Conservation (phyloP, 1,140 invertebrate species). For the Scaptomyza hsui region DNA sequence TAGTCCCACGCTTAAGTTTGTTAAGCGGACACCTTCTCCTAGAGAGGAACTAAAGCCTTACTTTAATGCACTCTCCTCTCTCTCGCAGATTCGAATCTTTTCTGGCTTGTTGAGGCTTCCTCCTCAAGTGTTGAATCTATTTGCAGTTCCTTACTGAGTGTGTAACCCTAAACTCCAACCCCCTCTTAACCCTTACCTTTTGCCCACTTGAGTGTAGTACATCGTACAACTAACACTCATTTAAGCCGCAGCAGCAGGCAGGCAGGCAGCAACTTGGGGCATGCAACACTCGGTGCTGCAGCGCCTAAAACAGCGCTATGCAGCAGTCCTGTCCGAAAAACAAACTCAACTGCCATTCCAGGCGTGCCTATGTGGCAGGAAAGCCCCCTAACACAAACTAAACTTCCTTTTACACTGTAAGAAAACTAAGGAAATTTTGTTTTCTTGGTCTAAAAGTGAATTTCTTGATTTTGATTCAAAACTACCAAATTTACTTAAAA, state of each 20-base stretch:
- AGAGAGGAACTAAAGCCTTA: slow-evolving; percentile 9
- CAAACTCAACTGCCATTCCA: slow-evolving; percentile 59
- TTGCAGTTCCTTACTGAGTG: slow-evolving; percentile 32
- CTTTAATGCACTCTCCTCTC: slow-evolving; percentile 34
- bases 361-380: slow-evolving; percentile 36
- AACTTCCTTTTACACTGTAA: not conserved
- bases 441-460: no score
- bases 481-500: no score
- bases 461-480: no score
- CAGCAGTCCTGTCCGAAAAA: slow-evolving; percentile 40
- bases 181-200: not conserved
- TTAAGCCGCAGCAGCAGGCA: slow-evolving; percentile 14
- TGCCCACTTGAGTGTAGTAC: slow-evolving; percentile 16
- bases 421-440: slow-evolving; percentile 2
- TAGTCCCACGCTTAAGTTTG: slow-evolving; percentile 18
- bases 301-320: slow-evolving; percentile 43
- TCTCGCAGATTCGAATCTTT: slow-evolving; percentile 2
- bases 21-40: slow-evolving; percentile 33
- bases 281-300: not conserved
- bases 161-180: not conserved
- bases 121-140: slow-evolving; percentile 51
- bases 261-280: slow-evolving; percentile 2
- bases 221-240: slow-evolving; percentile 28
- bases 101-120: slow-evolving; percentile 21
- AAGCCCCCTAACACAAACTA: not conserved